Evolutionary conservation across 2,113 vertebrate genomes (phyloP).

Genomic region (Fregata magnificens): DNA sequence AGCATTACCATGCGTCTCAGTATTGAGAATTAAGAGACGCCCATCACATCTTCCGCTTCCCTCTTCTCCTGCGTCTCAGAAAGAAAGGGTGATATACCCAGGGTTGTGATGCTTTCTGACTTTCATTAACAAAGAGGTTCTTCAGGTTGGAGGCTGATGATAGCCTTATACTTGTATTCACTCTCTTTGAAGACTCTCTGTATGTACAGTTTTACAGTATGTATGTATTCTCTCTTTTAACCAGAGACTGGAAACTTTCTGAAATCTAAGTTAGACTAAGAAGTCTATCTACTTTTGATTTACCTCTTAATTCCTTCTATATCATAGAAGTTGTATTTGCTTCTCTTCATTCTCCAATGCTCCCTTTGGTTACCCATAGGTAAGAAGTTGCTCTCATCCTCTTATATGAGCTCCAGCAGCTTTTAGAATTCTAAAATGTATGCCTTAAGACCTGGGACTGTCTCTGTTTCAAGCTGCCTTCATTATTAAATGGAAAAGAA

Average conservation of each 20-base stretch:
- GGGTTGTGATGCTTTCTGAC: neutral
- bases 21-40: neutral
- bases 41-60: neutral
- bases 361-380: neutral
- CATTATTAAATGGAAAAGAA: neutral
- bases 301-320: neutral
- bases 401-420: neutral
- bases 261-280: neutral
- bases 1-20: rapidly evolving
- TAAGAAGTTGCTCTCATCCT: neutral
- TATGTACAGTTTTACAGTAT: neutral
- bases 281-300: neutral
- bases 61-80: neutral
- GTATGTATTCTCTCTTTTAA: neutral
- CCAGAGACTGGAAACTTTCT: neutral
- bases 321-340: neutral
- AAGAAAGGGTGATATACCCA: neutral
- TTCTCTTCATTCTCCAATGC: neutral
- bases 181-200: neutral
- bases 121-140: neutral
- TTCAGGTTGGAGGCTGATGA: neutral
- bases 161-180: neutral
- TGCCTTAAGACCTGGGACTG: neutral
- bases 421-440: neutral
- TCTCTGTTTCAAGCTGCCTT: neutral